Evolutionary conservation across 37 sponge, comb jelly and placozoan species (phyloP).

Genomic region (Diacarnus erythraeanus): DNA sequence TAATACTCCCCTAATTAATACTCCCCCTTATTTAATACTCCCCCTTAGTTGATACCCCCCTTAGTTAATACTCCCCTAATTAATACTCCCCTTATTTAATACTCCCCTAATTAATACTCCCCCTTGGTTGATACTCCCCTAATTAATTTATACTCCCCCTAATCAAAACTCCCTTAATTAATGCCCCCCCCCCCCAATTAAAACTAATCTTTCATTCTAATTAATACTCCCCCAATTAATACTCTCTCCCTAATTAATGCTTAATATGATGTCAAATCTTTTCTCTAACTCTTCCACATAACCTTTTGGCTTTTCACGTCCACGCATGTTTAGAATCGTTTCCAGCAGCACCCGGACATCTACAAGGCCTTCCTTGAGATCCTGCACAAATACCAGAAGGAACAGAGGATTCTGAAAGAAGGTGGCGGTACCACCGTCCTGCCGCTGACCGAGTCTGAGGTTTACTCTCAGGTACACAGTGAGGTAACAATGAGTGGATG

Average conservation of each 20-base stretch:
- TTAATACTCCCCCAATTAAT: neutral
- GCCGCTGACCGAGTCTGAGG: conserved; percentile 78
- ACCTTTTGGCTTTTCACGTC: too few species aligned
- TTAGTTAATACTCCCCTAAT: too few species aligned
- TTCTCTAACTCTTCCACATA: neutral
- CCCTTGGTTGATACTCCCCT: too few species aligned
- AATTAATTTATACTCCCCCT: too few species aligned
- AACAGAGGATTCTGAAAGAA: conserved; percentile 59
- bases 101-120: too few species aligned
- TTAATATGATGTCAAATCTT: neutral
- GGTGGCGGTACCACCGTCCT: conserved; percentile 19
- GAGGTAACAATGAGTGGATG: neutral
- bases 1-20: too few species aligned
- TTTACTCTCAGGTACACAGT: conserved; percentile 50
- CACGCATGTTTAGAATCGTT: conserved; percentile 71
- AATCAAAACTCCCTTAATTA: too few species aligned
- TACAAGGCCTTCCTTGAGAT: conserved; percentile 96
- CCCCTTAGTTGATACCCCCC: too few species aligned
- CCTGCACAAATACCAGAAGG: conserved; percentile 95
- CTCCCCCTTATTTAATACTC: too few species aligned
- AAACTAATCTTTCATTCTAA: too few species aligned
- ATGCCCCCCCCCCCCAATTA: too few species aligned
- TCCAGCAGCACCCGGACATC: conserved; percentile 90
- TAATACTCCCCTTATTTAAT: too few species aligned
- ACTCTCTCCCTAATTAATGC: neutral